Evolutionary conservation across 2,797 vertebrate genomes (phyloP).

Genomic region (Acanthurus leucopareius): DNA sequence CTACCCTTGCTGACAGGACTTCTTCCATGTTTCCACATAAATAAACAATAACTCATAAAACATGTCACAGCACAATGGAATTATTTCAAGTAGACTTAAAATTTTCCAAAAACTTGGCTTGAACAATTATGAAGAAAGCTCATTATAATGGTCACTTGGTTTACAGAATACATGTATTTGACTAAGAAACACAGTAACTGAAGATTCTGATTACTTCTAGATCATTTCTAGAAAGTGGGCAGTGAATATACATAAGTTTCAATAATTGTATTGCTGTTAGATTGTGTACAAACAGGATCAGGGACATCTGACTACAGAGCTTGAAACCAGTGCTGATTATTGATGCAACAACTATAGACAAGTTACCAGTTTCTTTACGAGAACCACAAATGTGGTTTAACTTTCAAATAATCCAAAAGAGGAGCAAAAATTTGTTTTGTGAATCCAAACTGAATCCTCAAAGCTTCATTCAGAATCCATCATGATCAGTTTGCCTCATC

Average conservation of each 20-base stretch:
- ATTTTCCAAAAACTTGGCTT: no score
- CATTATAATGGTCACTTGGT: no score
- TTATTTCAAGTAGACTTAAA: no score
- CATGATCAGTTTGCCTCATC: background rate
- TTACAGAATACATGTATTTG: no score
- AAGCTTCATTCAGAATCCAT: background rate
- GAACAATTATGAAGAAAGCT: no score
- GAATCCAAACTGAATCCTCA: no score
- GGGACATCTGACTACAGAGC: background rate
- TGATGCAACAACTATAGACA: background rate
- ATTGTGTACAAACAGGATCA: background rate
- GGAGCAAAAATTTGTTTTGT: no score
- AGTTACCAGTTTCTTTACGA: background rate
- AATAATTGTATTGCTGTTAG: background rate
- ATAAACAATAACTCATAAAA: no score
- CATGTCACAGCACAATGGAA: no score
- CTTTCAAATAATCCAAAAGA: no score
- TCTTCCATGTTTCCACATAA: no score
- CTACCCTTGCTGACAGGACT: no score
- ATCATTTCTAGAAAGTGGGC: background rate
- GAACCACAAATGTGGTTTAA: background rate
- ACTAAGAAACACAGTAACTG: background rate
- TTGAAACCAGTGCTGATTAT: background rate
- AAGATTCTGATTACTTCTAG: background rate
- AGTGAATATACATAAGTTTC: background rate